A percentile compares a stretch with the other conserved stretches of the same genome.
These are phyloP conservation scores for Struthidea cinerea DNA, from an alignment of 2,113 vertebrate species.

Conservation along the genomic window DNA sequence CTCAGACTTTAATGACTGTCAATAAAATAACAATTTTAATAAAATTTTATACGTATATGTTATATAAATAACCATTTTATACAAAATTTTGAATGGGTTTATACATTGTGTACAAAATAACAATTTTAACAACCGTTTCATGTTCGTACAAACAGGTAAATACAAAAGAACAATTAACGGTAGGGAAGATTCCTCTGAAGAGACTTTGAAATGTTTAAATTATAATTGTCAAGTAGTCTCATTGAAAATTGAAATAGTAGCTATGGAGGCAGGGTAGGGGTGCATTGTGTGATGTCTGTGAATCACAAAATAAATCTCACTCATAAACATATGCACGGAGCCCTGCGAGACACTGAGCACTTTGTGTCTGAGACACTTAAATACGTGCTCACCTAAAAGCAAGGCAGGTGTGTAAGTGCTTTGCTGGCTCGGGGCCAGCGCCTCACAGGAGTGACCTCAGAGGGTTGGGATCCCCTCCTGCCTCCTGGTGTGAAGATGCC, in stretches of 20 bases:
- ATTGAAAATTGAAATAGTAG: background rate
- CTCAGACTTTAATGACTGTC: background rate
- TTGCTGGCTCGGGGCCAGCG: background rate
- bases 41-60: background rate
- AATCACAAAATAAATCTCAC: background rate
- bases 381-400: background rate
- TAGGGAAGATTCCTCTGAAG: background rate
- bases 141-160: background rate
- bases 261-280: background rate
- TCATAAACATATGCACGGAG: background rate
- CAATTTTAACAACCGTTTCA: background rate
- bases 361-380: background rate
- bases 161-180: background rate
- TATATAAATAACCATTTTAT: background rate
- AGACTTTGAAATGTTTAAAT: background rate
- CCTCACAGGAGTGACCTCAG: background rate
- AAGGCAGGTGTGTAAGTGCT: conserved; percentile 26
- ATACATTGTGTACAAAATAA: background rate
- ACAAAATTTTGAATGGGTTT: background rate
- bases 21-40: background rate
- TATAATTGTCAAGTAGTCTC: background rate
- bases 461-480: background rate
- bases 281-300: background rate
- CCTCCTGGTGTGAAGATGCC: background rate
- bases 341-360: background rate